Evolutionary conservation across 2,113 vertebrate species (phyloP).

Genomic region (Martes martes): DNA sequence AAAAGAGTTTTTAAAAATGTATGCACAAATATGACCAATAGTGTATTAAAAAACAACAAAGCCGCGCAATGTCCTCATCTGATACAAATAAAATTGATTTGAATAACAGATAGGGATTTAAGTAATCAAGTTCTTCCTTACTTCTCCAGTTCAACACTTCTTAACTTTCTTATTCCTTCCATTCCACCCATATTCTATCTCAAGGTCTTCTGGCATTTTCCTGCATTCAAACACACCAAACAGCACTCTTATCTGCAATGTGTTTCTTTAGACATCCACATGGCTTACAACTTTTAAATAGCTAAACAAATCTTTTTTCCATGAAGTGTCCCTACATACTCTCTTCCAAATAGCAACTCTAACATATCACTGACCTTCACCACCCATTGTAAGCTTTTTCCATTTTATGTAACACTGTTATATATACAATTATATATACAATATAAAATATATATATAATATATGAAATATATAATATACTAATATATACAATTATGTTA

Average conservation of each 20-base stretch:
- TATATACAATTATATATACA: neutral
- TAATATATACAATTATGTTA: no score
- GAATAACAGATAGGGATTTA: neutral
- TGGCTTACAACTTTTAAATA: neutral
- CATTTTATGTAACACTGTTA: neutral
- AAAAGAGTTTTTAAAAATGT: neutral
- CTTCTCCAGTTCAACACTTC: no score
- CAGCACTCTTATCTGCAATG: neutral
- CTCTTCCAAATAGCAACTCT: neutral
- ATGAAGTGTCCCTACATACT: neutral
- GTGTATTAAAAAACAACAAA: neutral
- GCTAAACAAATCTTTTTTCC: neutral
- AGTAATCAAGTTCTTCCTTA: neutral
- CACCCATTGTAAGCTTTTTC: neutral
- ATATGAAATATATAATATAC: no score
- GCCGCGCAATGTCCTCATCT: neutral
- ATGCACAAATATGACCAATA: neutral
- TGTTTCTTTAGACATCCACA: neutral
- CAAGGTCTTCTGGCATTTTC: accelerated
- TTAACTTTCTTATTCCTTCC: neutral
- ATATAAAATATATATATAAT: neutral
- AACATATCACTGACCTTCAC: neutral
- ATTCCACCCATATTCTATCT: neutral
- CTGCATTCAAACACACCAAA: neutral
- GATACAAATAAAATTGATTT: neutral